phyloP scores from a whole-genome alignment of 2,797 vertebrate genomes.

The Lagocephalus sceleratus region DNA sequence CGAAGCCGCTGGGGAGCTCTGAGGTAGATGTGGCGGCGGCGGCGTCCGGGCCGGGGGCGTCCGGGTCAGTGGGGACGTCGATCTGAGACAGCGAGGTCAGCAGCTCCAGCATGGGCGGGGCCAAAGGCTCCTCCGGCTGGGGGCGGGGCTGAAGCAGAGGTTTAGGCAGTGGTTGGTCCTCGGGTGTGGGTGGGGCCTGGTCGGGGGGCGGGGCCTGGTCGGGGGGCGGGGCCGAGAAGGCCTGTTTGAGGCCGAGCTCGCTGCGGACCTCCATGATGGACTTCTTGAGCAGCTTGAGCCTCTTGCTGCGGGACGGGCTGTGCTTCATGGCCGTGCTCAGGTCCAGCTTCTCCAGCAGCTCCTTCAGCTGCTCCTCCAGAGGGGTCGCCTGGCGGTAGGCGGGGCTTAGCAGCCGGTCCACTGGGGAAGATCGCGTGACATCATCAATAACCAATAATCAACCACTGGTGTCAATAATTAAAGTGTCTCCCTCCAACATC shows the following conservation, averaged over 20 bases:
- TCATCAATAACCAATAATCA: no score
- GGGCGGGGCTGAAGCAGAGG: slow-evolving; percentile 59
- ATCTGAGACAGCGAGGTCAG: slow-evolving; percentile 83
- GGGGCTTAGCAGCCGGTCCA: slow-evolving; percentile 91
- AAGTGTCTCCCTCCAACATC: no score
- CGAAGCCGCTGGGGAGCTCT: slow-evolving; percentile 81
- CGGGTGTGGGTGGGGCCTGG: slow-evolving; percentile 53
- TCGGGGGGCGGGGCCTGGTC: background rate
- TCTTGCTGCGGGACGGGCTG: slow-evolving; percentile 92
- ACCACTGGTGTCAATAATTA: background rate
- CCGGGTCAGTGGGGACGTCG: slow-evolving; percentile 74
- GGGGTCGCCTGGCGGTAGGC: slow-evolving; percentile 82
- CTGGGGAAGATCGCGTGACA: slow-evolving; percentile 56
- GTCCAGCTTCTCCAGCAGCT: slow-evolving; percentile 92
- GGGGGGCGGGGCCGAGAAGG: slow-evolving; percentile 52
- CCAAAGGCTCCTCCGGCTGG: slow-evolving; percentile 81
- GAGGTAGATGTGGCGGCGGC: slow-evolving; percentile 83
- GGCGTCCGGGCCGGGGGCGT: slow-evolving; percentile 80
- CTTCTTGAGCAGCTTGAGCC: slow-evolving; percentile 92
- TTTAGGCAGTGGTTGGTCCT: slow-evolving; percentile 59
- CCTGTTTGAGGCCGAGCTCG: slow-evolving; percentile 83
- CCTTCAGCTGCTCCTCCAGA: slow-evolving; percentile 88
- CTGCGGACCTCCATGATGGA: slow-evolving; percentile 86
- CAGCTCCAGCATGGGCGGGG: slow-evolving; percentile 84
- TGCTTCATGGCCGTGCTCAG: slow-evolving; percentile 91